A percentile compares a stretch with the other conserved stretches of the same genome.
phyloP scores from a whole-genome alignment of 2,797 vertebrate genomes.

The Coccyzus lansbergi region DNA sequence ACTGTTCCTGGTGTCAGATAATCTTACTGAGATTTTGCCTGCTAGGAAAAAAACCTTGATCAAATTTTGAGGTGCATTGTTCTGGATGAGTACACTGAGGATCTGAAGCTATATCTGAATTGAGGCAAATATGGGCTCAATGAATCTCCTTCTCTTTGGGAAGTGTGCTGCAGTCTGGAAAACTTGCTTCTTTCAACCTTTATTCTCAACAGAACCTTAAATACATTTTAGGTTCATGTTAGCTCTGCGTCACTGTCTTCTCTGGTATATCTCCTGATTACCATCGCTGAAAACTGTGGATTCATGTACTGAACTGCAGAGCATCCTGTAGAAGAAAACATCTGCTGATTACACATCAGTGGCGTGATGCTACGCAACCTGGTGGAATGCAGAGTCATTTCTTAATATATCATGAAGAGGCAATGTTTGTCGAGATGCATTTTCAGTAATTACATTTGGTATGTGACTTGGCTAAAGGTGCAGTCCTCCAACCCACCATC shows the following conservation, averaged over 20 bases:
- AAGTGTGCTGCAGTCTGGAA: background rate
- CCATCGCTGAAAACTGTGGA: constrained; percentile 29
- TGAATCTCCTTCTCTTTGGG: background rate
- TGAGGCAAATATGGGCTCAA: background rate
- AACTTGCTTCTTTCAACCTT: background rate
- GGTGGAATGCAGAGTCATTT: constrained; percentile 52
- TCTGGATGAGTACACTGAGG: background rate
- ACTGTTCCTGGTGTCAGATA: background rate
- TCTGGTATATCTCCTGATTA: background rate
- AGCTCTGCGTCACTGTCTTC: constrained; percentile 6
- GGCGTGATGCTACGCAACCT: constrained; percentile 40
- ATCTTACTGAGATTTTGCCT: constrained; percentile 17
- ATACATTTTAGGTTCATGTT: background rate
- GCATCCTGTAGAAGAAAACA: constrained; percentile 43
- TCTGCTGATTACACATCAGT: constrained; percentile 45
- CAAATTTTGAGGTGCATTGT: constrained; percentile 28
- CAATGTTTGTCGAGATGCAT: background rate
- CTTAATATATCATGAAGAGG: constrained; percentile 22
- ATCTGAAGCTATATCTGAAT: background rate
- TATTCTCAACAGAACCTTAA: background rate
- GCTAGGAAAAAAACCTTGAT: constrained; percentile 13
- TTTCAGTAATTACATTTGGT: constrained; percentile 1
- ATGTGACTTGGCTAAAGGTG: background rate
- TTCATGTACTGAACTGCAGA: constrained; percentile 55
- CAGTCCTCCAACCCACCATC: background rate